A percentile compares a stretch with the other conserved stretches of the same genome.
Evolutionary conservation across 2,888 invertebrate species (phyloP).

Genomic region (Leptopterna dolabrata): DNA sequence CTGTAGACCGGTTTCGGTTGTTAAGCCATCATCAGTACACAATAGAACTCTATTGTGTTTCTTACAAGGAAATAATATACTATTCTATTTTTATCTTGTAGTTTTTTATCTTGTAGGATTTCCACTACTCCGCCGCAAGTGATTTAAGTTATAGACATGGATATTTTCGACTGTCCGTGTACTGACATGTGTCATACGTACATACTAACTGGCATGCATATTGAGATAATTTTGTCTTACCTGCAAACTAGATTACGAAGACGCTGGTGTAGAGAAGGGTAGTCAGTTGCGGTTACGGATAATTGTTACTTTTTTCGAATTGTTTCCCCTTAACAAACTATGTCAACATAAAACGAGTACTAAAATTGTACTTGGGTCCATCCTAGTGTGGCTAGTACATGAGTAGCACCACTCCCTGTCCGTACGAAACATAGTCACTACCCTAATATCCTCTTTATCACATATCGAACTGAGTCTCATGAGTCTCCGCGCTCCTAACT

Average conservation of each 20-base stretch:
- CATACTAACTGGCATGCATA: background rate
- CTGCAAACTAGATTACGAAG: slow-evolving; percentile 54
- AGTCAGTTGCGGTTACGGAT: slow-evolving; percentile 59
- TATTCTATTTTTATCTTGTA: no score
- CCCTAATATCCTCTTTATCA: slow-evolving; percentile 28
- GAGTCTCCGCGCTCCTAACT: slow-evolving; percentile 19
- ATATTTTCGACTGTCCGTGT: no score
- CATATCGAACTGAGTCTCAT: slow-evolving; percentile 47
- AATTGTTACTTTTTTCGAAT: background rate
- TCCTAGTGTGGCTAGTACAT: slow-evolving; percentile 37
- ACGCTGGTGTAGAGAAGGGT: slow-evolving; percentile 57
- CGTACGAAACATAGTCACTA: slow-evolving; percentile 39
- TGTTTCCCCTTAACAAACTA: slow-evolving; percentile 28
- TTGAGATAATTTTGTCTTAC: slow-evolving; percentile 3
- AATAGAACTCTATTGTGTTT: no score
- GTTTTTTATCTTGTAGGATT: no score
- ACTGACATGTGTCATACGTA: no score
- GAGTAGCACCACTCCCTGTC: slow-evolving; percentile 47
- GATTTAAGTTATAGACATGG: no score
- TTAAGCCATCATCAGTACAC: no score
- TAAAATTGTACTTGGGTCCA: slow-evolving; percentile 46
- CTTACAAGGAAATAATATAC: no score
- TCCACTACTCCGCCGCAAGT: no score
- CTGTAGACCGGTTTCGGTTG: no score
- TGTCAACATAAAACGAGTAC: slow-evolving; percentile 37